These are phyloP conservation scores for Drosophila rufa DNA, from an alignment of 1,140 invertebrate genomes.

Conservation along the genomic window DNA sequence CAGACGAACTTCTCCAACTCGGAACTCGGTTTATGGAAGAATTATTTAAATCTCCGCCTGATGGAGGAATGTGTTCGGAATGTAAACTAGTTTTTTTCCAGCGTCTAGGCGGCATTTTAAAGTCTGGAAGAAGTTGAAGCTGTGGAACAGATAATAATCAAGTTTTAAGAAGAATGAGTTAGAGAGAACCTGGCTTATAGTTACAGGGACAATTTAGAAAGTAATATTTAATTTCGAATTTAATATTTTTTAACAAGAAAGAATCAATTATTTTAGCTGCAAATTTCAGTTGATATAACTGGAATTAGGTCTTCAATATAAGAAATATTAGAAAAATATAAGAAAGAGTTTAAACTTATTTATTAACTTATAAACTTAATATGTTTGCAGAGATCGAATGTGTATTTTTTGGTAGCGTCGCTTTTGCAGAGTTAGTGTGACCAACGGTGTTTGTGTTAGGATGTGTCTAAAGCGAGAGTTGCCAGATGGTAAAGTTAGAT, in stretches of 20 bases:
- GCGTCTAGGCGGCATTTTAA: constrained; percentile 2
- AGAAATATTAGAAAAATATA: neutral
- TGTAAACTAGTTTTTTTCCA: constrained; percentile 22
- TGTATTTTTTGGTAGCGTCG: too few relatives aligned
- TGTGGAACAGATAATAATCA: neutral
- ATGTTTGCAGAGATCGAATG: too few relatives aligned
- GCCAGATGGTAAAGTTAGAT: too few relatives aligned
- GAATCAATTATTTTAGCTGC: neutral
- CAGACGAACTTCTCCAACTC: neutral
- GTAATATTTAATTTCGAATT: too few relatives aligned
- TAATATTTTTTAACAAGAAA: too few relatives aligned
- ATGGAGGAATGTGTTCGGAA: constrained; percentile 6
- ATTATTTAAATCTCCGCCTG: constrained; percentile 18
- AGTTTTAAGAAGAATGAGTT: neutral
- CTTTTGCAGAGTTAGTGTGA: too few relatives aligned
- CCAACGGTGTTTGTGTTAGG: too few relatives aligned
- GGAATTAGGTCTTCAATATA: neutral
- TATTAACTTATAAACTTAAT: too few relatives aligned
- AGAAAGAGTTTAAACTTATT: too few relatives aligned
- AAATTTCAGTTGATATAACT: neutral
- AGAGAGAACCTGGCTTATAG: too few relatives aligned
- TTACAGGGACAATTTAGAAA: too few relatives aligned
- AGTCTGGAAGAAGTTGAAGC: neutral
- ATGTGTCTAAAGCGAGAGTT: too few relatives aligned
- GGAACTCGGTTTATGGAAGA: constrained; percentile 14